These are phyloP conservation scores for Xiphophorus hellerii DNA, from an alignment of 2,113 vertebrate species.

Conservation along the genomic window DNA sequence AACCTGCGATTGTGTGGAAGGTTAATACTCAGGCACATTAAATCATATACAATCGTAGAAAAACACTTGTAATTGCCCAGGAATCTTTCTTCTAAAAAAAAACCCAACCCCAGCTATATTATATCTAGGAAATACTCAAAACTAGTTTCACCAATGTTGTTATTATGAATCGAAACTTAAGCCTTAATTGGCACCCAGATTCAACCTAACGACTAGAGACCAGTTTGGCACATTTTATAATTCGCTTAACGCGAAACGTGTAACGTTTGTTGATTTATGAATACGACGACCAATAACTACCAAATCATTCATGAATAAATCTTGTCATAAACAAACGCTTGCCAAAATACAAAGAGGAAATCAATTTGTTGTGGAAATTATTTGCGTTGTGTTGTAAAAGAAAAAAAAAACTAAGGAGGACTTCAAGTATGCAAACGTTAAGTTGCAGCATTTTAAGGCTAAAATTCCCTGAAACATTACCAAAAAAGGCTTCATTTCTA, in stretches of 20 bases:
- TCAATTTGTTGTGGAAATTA: neutral
- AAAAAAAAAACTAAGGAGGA: too few relatives aligned
- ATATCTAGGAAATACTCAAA: neutral
- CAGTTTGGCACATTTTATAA: neutral
- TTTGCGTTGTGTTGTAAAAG: too few relatives aligned
- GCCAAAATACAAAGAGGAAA: neutral
- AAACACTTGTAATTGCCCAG: neutral
- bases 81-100: neutral
- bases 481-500: too few relatives aligned
- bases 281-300: too few relatives aligned
- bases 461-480: too few relatives aligned
- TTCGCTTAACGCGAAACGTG: neutral
- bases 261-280: too few relatives aligned
- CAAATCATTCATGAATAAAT: too few relatives aligned
- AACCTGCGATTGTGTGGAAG: neutral
- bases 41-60: neutral
- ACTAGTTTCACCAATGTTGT: neutral
- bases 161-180: neutral
- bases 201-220: neutral
- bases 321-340: too few relatives aligned
- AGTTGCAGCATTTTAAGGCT: too few relatives aligned
- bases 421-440: too few relatives aligned
- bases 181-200: neutral
- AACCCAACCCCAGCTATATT: neutral
- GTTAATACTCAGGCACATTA: neutral